Base-by-base conservation (phyloP, 2,797 vertebrate species). In the Protosalanx chinensis region DNA sequence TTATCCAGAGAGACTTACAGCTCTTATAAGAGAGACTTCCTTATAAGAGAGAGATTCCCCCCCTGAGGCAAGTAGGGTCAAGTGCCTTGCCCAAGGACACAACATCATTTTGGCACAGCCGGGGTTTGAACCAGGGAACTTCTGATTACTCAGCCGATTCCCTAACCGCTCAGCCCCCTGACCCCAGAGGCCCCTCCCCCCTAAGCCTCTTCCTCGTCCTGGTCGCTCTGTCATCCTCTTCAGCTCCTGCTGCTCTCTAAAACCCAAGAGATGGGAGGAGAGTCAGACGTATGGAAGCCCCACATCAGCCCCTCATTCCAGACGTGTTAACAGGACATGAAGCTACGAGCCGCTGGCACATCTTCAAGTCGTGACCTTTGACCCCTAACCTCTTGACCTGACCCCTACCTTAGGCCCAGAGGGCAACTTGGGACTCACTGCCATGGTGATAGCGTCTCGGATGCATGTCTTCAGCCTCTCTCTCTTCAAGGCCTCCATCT, bases 401-500 rank as follows among this genome's bases (percentile, higher is more conserved):
- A 29, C 15, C 35, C 61, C 59, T 61, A 35, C 49, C 23, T 37
- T 2, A 16, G 8, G 23, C 49, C 20, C 49, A 72, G 61, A 41
- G 33, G n/a, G n/a, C 27, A n/a, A 23, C 53, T 64, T 13, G 15
- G 62, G 62, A 64, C 23, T 35, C 29, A 27, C 16, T 41, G 37
- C 7, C 6, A 32, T 67, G 64, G 69, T 74, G 64, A 37, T 32
- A 12, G 12, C n/a, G n/a, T 65, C 37, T 13, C 57, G 4, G 35
- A 46, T 6, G 8, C 23, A 72, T 30, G 61, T 27, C 8, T 37
- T 33, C 41, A 64, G 56, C 18, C 67, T 20, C 60, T 16, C 70
- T 84, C 73, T 78, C 70, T 68, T 74, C 20, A 67, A 78, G 76
- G 70, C 33, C 68, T 68, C 49, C 46, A 27, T 59, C 51, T 6